Base-by-base conservation (phyloP, 2,888 invertebrate species). In the Apodemia duryi region DNA sequence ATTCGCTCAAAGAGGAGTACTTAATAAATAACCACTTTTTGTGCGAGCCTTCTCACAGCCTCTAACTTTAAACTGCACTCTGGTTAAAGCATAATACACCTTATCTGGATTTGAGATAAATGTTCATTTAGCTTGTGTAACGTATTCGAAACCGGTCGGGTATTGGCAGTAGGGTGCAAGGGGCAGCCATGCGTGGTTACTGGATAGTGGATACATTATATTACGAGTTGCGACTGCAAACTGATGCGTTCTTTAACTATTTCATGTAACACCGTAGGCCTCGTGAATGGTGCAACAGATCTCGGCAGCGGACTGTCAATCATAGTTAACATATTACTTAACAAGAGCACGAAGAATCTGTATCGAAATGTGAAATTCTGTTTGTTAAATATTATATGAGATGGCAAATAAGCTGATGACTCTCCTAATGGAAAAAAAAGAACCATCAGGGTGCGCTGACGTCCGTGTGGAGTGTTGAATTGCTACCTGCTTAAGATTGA, bases 21-120 rank as follows among this genome's bases (percentile, higher is more conserved):
- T 57, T 32, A 13, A 32, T 57, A 57, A 35, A 57, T 35, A 57
- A 57, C 35, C 57, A 57, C 57, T 57, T 57, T 57, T 57, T 57
- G 32, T 57, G 35, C 35, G 13, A 57, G 13, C 57, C 57, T 57
- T 57, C 57, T 57, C 57, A 35, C 57, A 29, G 57, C 29, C 57
- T 32, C 57, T 57, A 57, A 32, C 11, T 35, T n/a, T 13, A 1
- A 35, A 57, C 6, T 5, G 13, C 46, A 1, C 6, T 49, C 5
- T 2, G n/a, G 1, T 57, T 32, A 57, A 4, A 32, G 57, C 6
- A 35, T 13, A 35, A 57, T 57, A 32, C 6, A 6, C 13, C 57
- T 57, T 57, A 35, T 35, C 1, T 1, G 6, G 6, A 6, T 11
- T 2, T 6, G 1, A 13, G 32, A 13, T 49, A 57, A 35, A 35